These are phyloP conservation scores for Pammene fasciana DNA, from an alignment of 2,888 invertebrate species.

Conservation along the genomic window DNA sequence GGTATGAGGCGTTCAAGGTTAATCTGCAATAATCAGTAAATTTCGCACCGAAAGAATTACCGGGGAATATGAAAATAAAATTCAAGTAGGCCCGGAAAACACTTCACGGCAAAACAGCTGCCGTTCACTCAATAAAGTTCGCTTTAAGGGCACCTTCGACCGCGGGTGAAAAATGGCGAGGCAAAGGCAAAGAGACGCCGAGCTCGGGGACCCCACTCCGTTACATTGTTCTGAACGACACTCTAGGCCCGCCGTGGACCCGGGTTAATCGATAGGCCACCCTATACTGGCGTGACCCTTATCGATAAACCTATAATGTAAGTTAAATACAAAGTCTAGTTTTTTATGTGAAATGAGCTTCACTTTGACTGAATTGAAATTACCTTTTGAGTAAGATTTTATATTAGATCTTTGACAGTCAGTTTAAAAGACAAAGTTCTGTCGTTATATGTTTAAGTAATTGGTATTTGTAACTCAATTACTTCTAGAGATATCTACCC, in stretches of 20 bases:
- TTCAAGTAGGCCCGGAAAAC: constrained; percentile 53
- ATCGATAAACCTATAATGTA: constrained; percentile 15
- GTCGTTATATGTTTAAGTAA: too few species aligned
- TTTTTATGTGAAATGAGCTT: constrained; percentile 1
- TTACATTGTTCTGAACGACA: constrained; percentile 58
- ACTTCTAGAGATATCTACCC: too few species aligned
- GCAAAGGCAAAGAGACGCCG: constrained; percentile 47
- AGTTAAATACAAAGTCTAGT: constrained; percentile 1
- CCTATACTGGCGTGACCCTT: constrained; percentile 34
- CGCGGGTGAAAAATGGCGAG: constrained; percentile 56
- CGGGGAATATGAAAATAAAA: constrained; percentile 39
- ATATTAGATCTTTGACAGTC: too few species aligned
- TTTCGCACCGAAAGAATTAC: constrained; percentile 22
- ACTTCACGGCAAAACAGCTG: constrained; percentile 63
- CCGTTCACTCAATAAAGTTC: constrained; percentile 66
- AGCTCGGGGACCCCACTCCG: constrained; percentile 40
- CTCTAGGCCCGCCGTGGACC: constrained; percentile 48
- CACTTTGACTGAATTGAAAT: constrained; percentile 5
- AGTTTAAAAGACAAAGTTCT: too few species aligned
- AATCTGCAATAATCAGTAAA: constrained; percentile 34
- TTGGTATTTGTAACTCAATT: too few species aligned
- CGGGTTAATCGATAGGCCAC: constrained; percentile 55
- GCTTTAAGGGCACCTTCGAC: constrained; percentile 62
- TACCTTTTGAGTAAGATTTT: constrained; percentile 13
- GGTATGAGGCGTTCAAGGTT: constrained; percentile 7